Conservation (phyloP, 2,797 vertebrate genomes). For the Lophius americanus region DNA sequence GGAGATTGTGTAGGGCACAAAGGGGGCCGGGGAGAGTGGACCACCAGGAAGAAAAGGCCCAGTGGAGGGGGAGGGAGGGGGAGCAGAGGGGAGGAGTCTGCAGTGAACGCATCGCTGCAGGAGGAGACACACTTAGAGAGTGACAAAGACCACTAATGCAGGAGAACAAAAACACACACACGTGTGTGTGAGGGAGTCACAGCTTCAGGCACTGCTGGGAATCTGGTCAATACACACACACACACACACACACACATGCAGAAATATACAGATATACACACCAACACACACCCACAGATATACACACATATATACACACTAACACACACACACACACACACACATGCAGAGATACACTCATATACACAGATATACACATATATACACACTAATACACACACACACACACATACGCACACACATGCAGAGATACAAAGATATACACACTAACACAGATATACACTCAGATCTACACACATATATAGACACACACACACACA, state of each 20-base stretch:
- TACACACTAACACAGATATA: too few species aligned
- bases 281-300: not conserved
- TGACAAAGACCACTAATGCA: constrained; percentile 63
- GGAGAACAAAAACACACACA: constrained; percentile 40
- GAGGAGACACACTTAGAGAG: constrained; percentile 30
- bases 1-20: constrained; percentile 39
- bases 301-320: not conserved
- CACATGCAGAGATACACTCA: not conserved
- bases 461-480: too few species aligned
- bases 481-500: too few species aligned
- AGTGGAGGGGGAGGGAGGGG: constrained; percentile 31
- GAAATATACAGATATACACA: too few species aligned
- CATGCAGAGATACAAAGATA: too few species aligned
- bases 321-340: not conserved
- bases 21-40: constrained; percentile 32
- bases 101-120: constrained; percentile 68
- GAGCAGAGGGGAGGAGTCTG: constrained; percentile 48
- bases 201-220: constrained; percentile 31
- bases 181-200: constrained; percentile 36
- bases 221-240: constrained; percentile 12
- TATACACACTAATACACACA: too few species aligned
- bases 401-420: too few species aligned
- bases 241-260: not conserved
- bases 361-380: too few species aligned
- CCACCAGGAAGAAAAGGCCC: constrained; percentile 13